Base-by-base conservation (phyloP, 2,113 vertebrate genomes). In the Astur gentilis region DNA sequence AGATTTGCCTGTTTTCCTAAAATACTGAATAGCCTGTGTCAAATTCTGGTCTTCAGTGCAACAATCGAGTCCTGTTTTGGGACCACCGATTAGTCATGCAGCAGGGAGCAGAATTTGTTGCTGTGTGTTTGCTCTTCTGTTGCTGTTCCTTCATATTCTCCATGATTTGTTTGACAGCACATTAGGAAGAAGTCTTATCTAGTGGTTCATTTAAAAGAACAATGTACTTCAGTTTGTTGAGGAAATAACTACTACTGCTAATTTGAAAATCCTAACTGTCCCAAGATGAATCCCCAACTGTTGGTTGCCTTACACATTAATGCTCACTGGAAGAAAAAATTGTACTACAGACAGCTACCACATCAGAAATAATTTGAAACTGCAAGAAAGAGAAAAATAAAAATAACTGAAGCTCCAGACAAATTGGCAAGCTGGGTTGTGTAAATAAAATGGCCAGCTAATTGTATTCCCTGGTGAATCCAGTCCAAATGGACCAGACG, bases 401-500 rank as follows among this genome's bases (percentile, higher is more conserved):
- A 87, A 94, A 84, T 60, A 94, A 70, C 66, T 83, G 29, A 92
- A 67, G 54, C 73, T 95, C 32, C 88, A 97, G 97, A 97, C 49
- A 87, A 96, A 95, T 86, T 95, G 97, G 52, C 91, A 95, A 66
- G 34, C 80, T 91, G 77, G 32, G 58, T 52, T 90, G 83, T 95
- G 79, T 76, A 96, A 97, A 97, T 94, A 95, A 96, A 98, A 96
- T 93, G 94, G 49, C 83, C 66, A 90, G 69, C 87, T 98, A 95
- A 96, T 96, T 97, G 90, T 96, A 97, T 97, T 97, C 97, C 97
- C 97, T 85, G 26, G 87, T 97, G 98, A 97, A 92, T 97, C 62
- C 83, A 97, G 95, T 97, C 98, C 97, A 98, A 98, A 98, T 97
- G 95, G 97, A 97, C 94, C 97, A 97, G 97, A 95, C 92, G 6